These are phyloP conservation scores for Thunnus thynnus DNA, from an alignment of 2,113 vertebrate genomes.

Conservation along the genomic window DNA sequence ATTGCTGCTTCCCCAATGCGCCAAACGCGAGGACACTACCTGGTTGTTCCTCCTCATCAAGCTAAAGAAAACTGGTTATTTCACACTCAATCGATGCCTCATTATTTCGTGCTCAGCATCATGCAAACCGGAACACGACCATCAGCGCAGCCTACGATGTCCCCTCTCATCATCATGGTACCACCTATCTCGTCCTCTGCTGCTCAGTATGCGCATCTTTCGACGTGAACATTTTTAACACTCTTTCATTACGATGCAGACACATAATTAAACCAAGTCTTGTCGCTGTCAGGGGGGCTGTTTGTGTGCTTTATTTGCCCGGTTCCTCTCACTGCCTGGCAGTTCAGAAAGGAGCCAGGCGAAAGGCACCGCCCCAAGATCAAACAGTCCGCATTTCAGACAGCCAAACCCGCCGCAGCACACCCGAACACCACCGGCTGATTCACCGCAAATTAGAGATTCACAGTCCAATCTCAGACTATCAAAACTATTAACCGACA, in stretches of 20 bases:
- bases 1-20: conserved; percentile 57
- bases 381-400: conserved; percentile 76
- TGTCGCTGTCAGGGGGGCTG: not conserved
- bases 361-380: conserved; percentile 88
- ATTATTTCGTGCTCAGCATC: conserved; percentile 35
- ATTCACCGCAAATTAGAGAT: not conserved
- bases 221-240: not conserved
- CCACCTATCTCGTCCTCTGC: conserved; percentile 42
- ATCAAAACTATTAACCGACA: no score
- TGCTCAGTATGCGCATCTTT: conserved; percentile 57
- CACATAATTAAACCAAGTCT: not conserved
- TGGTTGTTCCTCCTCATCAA: no score
- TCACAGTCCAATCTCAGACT: no score
- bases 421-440: not conserved
- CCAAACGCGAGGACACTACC: conserved; percentile 36
- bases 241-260: no score
- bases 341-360: conserved; percentile 54
- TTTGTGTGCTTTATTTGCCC: not conserved
- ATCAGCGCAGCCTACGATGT: conserved; percentile 9
- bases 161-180: conserved; percentile 48
- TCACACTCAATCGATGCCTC: not conserved
- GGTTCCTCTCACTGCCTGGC: conserved; percentile 39
- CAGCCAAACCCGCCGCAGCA: conserved; percentile 42
- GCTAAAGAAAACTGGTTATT: not conserved
- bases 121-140: conserved; percentile 47